These are phyloP conservation scores for Drosophila setosimentum DNA, from an alignment of 2,888 invertebrate genomes.

Conservation along the genomic window DNA sequence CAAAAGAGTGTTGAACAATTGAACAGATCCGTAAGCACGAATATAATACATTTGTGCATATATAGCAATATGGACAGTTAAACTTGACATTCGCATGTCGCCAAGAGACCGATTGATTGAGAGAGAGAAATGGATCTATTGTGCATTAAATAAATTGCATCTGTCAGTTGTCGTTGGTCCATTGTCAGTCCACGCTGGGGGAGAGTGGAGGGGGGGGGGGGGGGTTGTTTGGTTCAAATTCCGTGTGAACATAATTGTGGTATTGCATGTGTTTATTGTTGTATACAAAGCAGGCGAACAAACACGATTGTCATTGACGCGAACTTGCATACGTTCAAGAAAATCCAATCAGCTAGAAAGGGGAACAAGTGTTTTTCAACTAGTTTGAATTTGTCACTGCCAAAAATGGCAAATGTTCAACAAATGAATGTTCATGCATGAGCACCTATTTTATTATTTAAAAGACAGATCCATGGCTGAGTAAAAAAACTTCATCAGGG, in stretches of 20 bases:
- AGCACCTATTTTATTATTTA: neutral
- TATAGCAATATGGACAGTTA: constrained; percentile 5
- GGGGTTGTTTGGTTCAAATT: constrained; percentile 25
- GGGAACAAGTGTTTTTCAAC: neutral
- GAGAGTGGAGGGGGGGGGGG: accelerated
- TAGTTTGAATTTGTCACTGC: neutral
- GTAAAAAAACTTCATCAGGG: neutral
- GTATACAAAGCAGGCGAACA: neutral
- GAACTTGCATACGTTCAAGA: constrained; percentile 12
- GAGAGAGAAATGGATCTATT: constrained; percentile 24
- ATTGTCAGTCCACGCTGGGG: constrained; percentile 14
- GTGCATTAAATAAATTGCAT: constrained; percentile 34
- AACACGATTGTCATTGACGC: constrained; percentile 20
- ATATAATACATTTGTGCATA: neutral
- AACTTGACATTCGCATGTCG: constrained; percentile 55
- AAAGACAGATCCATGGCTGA: neutral
- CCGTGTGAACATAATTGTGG: constrained; percentile 16
- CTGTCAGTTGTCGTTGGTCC: constrained; percentile 21
- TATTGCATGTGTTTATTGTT: neutral
- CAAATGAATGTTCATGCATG: neutral
- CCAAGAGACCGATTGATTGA: constrained; percentile 1
- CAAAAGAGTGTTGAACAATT: constrained; percentile 5
- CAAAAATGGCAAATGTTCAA: neutral
- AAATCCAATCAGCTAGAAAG: constrained; percentile 5
- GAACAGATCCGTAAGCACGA: constrained; percentile 22